phyloP scores from a whole-genome alignment of 1,140 invertebrate genomes.

The Tribolium castaneum region DNA sequence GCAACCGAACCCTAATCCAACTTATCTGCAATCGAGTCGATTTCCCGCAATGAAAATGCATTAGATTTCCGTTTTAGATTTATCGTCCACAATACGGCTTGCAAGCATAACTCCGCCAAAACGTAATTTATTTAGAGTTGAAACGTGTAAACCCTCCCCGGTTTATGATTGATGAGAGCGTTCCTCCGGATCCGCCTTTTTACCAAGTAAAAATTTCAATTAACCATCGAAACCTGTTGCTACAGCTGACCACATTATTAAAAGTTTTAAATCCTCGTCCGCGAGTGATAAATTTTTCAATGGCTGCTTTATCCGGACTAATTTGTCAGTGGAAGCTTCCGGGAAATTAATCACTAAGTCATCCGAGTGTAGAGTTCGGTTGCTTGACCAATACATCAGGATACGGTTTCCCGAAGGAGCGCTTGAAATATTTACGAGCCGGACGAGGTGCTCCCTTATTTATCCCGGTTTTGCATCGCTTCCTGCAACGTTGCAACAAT shows the following conservation, averaged over 20 bases:
- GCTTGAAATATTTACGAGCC: conserved; percentile 13
- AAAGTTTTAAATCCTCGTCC: neutral
- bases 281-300: neutral
- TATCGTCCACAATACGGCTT: conserved; percentile 6
- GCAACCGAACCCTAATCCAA: neutral
- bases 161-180: neutral
- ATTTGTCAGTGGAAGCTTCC: conserved; percentile 1
- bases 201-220: neutral
- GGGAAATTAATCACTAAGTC: conserved; percentile 15
- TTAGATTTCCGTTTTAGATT: conserved; percentile 15
- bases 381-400: conserved; percentile 25
- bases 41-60: neutral
- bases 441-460: neutral
- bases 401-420: conserved; percentile 13
- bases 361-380: conserved; percentile 14
- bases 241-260: conserved; percentile 1
- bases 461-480: neutral
- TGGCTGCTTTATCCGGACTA: neutral
- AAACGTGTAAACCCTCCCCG: neutral
- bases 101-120: neutral
- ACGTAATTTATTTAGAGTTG: conserved; percentile 10
- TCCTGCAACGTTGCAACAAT: neutral
- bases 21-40: neutral
- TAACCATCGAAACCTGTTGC: neutral
- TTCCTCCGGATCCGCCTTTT: neutral